Evolutionary conservation across 1,140 invertebrate genomes (phyloP).

Genomic region (Diachasmimorpha longicaudata): DNA sequence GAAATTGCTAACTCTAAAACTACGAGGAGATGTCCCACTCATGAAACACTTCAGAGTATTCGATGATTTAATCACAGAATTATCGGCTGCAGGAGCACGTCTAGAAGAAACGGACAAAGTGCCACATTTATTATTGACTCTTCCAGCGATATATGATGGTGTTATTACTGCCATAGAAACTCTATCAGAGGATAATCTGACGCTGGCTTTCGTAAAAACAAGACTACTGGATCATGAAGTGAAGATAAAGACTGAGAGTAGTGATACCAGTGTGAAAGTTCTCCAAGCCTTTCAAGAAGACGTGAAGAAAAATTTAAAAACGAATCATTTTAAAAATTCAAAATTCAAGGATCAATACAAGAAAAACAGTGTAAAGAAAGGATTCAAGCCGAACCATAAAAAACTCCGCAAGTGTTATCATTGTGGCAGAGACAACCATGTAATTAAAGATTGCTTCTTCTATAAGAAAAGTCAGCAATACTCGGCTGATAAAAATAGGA

Average conservation of each 20-base stretch:
- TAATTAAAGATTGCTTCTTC: conserved; percentile 38
- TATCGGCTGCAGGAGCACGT: conserved; percentile 14
- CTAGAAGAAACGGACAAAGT: conserved; percentile 28
- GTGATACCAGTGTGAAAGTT: conserved; percentile 33
- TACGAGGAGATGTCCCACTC: conserved; percentile 46
- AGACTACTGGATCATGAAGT: conserved; percentile 31
- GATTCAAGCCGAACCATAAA: too few species aligned
- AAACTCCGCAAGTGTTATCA: conserved; percentile 34
- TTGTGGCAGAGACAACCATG: conserved; percentile 40
- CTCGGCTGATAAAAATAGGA: background rate
- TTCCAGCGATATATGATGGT: conserved; percentile 26
- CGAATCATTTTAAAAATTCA: background rate
- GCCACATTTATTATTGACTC: conserved; percentile 24
- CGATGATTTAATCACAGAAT: conserved; percentile 35
- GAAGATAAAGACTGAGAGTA: conserved; percentile 19
- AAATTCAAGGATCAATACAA: background rate
- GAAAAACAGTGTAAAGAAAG: background rate
- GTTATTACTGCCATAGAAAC: conserved; percentile 35
- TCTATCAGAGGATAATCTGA: conserved; percentile 32
- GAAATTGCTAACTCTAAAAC: conserved; percentile 47
- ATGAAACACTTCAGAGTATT: conserved; percentile 50
- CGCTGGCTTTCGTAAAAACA: conserved; percentile 29
- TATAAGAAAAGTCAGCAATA: conserved; percentile 34
- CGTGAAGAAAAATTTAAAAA: background rate
- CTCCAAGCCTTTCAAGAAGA: conserved; percentile 9